Evolutionary conservation across 2,888 invertebrate genomes (phyloP).

Genomic region (Dicyrtoma fusca): DNA sequence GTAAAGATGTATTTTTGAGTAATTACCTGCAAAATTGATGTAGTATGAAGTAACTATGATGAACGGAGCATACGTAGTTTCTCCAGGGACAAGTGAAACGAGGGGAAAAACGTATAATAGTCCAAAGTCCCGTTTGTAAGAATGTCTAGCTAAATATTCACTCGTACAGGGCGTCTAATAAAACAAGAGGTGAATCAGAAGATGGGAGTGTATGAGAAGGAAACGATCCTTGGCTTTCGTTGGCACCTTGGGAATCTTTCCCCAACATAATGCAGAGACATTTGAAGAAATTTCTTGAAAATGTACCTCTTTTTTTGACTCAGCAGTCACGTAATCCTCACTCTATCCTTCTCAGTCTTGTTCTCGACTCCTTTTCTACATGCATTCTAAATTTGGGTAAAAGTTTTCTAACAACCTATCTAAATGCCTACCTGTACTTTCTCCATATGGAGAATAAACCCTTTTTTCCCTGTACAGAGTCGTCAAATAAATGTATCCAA

Average conservation of each 20-base stretch:
- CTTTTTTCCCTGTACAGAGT: background rate
- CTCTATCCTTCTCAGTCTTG: constrained; percentile 5
- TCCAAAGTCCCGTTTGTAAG: too few relatives aligned
- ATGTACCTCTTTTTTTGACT: background rate
- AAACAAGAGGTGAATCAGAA: background rate
- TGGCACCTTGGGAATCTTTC: background rate
- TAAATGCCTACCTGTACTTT: background rate
- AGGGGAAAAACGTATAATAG: background rate
- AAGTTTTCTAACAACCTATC: too few relatives aligned
- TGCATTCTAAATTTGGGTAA: background rate
- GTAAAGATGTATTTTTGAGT: background rate
- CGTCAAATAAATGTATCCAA: background rate
- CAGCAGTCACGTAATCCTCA: background rate
- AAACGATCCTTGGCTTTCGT: background rate
- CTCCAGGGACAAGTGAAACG: background rate
- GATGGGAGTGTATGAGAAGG: background rate
- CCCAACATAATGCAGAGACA: constrained; percentile 1
- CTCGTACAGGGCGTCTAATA: too few relatives aligned
- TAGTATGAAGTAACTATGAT: constrained; percentile 2
- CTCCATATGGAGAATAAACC: background rate
- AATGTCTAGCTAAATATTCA: too few relatives aligned
- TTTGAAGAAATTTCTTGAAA: background rate
- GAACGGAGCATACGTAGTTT: background rate
- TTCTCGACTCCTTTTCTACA: background rate
- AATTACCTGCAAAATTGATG: constrained; percentile 5